Evolutionary conservation across 2,888 invertebrate species (phyloP).

Genomic region (Ctena decussata): DNA sequence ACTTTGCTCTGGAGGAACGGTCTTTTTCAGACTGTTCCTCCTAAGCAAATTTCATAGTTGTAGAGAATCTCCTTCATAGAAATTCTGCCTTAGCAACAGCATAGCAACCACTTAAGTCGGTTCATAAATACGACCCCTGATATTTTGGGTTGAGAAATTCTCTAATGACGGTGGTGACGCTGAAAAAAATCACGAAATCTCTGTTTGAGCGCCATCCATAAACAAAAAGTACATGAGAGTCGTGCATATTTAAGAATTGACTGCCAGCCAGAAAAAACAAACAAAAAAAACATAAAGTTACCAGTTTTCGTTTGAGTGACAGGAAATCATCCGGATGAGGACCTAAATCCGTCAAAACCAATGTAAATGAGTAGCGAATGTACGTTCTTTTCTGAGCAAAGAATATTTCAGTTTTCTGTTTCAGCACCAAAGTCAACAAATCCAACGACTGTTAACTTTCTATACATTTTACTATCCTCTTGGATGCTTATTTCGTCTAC

Average conservation of each 20-base stretch:
- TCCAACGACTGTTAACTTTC: background rate
- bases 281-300: conserved; percentile 8
- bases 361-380: conserved; percentile 5
- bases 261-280: background rate
- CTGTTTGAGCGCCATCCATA: conserved; percentile 34
- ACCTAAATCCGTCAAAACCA: conserved; percentile 11
- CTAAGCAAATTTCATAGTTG: too few species aligned
- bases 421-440: conserved; percentile 12
- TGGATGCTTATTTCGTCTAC: conserved; percentile 17
- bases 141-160: conserved; percentile 8
- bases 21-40: too few species aligned
- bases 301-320: conserved; percentile 15
- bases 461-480: conserved; percentile 5
- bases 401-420: background rate
- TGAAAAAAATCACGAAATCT: conserved; percentile 11
- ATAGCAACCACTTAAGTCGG: too few species aligned
- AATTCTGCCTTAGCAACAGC: too few species aligned
- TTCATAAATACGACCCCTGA: too few species aligned
- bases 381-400: background rate
- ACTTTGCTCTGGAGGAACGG: too few species aligned
- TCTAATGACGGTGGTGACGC: background rate
- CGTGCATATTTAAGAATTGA: conserved; percentile 4
- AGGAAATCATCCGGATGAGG: conserved; percentile 17
- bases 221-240: conserved; percentile 5
- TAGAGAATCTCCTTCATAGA: too few species aligned